These are phyloP conservation scores for Micromys minutus DNA, from an alignment of 2,113 vertebrate genomes.

Conservation along the genomic window DNA sequence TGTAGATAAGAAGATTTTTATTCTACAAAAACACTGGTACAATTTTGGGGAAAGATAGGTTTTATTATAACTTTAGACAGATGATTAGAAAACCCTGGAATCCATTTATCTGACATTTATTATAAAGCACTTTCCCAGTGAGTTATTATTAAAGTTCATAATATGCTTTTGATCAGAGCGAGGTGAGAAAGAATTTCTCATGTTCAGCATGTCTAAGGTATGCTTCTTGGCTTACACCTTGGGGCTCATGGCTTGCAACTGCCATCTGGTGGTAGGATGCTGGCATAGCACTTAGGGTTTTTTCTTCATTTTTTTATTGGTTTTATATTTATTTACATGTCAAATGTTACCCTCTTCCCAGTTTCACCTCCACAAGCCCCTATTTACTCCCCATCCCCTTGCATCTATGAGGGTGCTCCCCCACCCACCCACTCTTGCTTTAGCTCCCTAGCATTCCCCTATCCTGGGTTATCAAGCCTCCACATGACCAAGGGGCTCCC, in stretches of 20 bases:
- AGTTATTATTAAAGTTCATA: conserved; percentile 35
- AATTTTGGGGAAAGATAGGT: not conserved
- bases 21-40: conserved; percentile 7
- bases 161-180: conserved; percentile 17
- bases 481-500: too few species aligned
- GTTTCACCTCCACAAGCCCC: too few species aligned
- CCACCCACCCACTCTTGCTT: too few species aligned
- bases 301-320: too few species aligned
- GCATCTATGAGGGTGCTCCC: too few species aligned
- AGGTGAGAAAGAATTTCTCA: not conserved
- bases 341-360: too few species aligned
- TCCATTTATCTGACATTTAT: not conserved
- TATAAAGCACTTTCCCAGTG: conserved; percentile 23
- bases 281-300: conserved; percentile 16
- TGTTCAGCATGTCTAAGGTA: not conserved
- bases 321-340: too few species aligned
- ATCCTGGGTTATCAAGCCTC: too few species aligned
- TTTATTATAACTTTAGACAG: not conserved
- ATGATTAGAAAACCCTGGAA: conserved; percentile 18
- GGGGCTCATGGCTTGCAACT: conserved; percentile 33
- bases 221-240: not conserved
- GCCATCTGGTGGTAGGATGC: conserved; percentile 65
- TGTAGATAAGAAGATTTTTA: not conserved
- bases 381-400: too few species aligned
- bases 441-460: too few species aligned